Evolutionary conservation across 2,113 vertebrate genomes (phyloP).

Genomic region (Arizona elegans): DNA sequence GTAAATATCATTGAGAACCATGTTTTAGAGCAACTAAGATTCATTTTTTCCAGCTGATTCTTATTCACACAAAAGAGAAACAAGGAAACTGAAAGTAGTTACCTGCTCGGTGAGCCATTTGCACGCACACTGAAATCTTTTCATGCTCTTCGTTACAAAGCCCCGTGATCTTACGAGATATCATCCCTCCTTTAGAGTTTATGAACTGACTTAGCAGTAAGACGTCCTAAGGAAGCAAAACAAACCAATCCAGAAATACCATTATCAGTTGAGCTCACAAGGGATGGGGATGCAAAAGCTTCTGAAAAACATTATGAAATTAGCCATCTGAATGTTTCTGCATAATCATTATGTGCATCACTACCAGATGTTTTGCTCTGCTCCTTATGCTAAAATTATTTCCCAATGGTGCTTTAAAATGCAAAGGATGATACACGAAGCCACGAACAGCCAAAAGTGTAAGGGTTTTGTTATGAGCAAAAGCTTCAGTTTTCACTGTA

Average conservation of each 20-base stretch:
- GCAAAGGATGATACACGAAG: background rate
- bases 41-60: background rate
- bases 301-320: background rate
- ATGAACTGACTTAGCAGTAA: constrained; percentile 94
- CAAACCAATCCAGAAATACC: constrained; percentile 20
- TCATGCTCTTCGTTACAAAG: constrained; percentile 90
- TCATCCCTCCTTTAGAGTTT: constrained; percentile 87
- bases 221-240: constrained; percentile 79
- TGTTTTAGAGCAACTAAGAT: background rate
- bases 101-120: constrained; percentile 98
- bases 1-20: background rate
- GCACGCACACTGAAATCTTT: constrained; percentile 87
- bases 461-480: background rate
- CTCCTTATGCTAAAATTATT: background rate
- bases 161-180: constrained; percentile 84
- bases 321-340: background rate
- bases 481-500: background rate
- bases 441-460: background rate
- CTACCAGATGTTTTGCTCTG: background rate
- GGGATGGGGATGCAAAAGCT: background rate
- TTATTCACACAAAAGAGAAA: background rate
- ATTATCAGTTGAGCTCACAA: constrained; percentile 15
- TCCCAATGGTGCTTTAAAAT: background rate
- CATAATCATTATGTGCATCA: background rate
- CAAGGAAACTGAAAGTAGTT: background rate